Base-by-base conservation (phyloP, 2,113 vertebrate genomes). In the Beaufortia kweichowensis region DNA sequence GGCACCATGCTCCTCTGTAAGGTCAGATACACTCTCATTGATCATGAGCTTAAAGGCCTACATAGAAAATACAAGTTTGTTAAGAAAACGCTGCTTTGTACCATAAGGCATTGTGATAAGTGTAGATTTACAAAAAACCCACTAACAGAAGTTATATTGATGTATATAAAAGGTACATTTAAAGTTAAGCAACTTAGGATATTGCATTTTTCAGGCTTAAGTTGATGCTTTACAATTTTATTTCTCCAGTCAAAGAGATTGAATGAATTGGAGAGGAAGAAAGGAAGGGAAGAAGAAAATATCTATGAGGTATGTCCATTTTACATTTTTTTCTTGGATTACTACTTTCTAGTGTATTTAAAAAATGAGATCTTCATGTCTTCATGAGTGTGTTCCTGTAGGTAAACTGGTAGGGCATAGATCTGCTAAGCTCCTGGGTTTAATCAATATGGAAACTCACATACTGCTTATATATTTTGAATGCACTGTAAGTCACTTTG, bases 231-330 rank as follows among this genome's bases (percentile, higher is more conserved):
- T 8, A 14, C 23, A 57, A 59, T 19, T 61, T 74, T 61, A 15
- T 64, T 26, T 28, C 75, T 67, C 24, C 65, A 92, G 92, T 84
- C 87, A 26, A 90, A 86, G 74, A 74, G 17, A 26, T 10, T 86
- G 0, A 24, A 83, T 6, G 1, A 81, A n/a, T 79, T 89, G 43
- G 75, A 89, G 31, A 90, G 78, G 56, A 90, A 60, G 66, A 92
- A 88, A 61, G 12, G 3, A 14, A 75, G 19, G 41, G 85, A 39
- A 43, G 89, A 93, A 78, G 88, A 93, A 76, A 93, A 93, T 81
- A 93, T 93, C 71, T 93, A 93, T 80, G 90, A 93, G 90, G 92
- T 92, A 31, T 76, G 21, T 78, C 21, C 11, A 46, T 46, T 31
- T 19, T 26, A 19, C 3, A 15, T 15, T 28, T 23, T 72, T 72